Evolutionary conservation across 2,888 invertebrate genomes (phyloP).

Genomic region (Calameuta filiformis): DNA sequence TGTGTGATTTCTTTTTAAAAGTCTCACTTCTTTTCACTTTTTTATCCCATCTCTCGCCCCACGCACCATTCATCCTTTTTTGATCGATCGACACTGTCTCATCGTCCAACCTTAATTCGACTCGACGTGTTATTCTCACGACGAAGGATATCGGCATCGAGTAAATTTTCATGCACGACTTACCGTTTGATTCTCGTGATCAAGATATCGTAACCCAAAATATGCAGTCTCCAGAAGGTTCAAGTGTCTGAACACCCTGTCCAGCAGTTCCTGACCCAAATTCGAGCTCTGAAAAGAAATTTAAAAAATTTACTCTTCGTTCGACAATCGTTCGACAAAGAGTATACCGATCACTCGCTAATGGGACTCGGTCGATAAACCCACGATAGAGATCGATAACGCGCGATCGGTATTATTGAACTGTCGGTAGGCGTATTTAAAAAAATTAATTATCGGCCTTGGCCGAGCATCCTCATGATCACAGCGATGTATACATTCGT

Average conservation of each 20-base stretch:
- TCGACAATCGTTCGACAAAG: neutral
- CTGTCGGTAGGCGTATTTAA: neutral
- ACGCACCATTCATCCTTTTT: neutral
- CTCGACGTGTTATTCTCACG: neutral
- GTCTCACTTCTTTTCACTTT: neutral
- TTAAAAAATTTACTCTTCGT: constrained; percentile 15
- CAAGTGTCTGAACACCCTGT: constrained; percentile 91
- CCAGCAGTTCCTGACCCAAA: constrained; percentile 89
- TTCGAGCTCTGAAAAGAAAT: constrained; percentile 83
- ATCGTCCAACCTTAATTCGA: neutral
- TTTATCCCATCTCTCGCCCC: neutral
- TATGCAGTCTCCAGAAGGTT: constrained; percentile 96
- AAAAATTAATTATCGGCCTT: neutral
- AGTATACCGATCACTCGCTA: neutral
- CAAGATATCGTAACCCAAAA: constrained; percentile 93
- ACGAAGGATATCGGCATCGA: neutral
- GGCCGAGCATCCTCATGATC: neutral
- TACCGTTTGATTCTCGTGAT: constrained; percentile 94
- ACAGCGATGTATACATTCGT: neutral
- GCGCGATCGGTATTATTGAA: neutral
- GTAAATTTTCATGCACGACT: constrained; percentile 53
- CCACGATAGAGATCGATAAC: neutral
- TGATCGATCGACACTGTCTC: neutral
- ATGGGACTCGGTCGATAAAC: neutral
- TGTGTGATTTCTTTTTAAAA: neutral